A percentile compares a stretch with the other conserved stretches of the same genome.
phyloP scores from a whole-genome alignment of 2,888 invertebrate genomes.

The Serrognathus titanus region DNA sequence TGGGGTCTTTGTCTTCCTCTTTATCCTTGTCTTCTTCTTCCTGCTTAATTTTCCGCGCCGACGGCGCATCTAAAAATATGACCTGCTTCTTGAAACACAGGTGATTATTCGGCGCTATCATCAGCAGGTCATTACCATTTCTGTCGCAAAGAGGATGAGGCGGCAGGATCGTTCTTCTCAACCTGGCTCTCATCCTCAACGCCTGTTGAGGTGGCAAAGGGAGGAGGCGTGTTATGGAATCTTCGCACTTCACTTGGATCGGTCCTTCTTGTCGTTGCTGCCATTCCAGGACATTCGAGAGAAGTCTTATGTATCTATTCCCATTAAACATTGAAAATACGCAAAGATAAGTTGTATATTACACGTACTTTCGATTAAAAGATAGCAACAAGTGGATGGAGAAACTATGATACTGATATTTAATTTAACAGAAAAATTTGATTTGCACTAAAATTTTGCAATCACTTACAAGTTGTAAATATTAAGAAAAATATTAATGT shows the following conservation, averaged over 20 bases:
- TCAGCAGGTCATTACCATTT: slow-evolving; percentile 64
- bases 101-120: slow-evolving; percentile 61
- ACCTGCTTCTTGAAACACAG: slow-evolving; percentile 37
- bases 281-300: slow-evolving; percentile 86
- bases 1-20: slow-evolving; percentile 30
- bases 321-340: slow-evolving; percentile 15
- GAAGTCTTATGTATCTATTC: slow-evolving; percentile 76
- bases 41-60: slow-evolving; percentile 33
- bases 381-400: too few relatives aligned
- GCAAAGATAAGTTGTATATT: too few relatives aligned
- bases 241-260: slow-evolving; percentile 54
- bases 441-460: too few relatives aligned
- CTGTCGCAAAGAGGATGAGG: slow-evolving; percentile 53
- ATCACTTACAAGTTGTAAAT: too few relatives aligned
- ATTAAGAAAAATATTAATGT: too few relatives aligned
- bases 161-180: slow-evolving; percentile 36
- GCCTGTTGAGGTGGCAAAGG: slow-evolving; percentile 29
- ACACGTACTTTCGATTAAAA: too few relatives aligned
- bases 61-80: slow-evolving; percentile 28
- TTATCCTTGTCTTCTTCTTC: slow-evolving; percentile 38
- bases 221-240: slow-evolving; percentile 37
- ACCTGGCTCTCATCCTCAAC: slow-evolving; percentile 39
- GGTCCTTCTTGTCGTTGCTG: slow-evolving; percentile 58
- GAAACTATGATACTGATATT: too few relatives aligned
- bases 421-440: too few relatives aligned